Conservation (phyloP, 2,888 invertebrate genomes). For the Cistogaster globosa region DNA sequence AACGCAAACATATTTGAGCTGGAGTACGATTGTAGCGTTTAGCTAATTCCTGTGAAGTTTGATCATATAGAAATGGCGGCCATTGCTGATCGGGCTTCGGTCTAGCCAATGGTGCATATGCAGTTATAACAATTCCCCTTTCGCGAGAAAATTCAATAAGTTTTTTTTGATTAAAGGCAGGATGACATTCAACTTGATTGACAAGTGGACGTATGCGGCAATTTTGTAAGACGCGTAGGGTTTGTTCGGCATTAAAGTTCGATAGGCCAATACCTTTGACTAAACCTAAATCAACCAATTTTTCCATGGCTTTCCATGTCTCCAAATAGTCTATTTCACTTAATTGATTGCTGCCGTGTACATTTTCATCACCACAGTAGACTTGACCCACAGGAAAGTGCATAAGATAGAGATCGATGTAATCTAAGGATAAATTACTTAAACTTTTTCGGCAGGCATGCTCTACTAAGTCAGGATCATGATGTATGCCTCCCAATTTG, state of each 20-base stretch:
- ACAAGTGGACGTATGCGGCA: slow-evolving; percentile 81
- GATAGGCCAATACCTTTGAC: slow-evolving; percentile 80
- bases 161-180: slow-evolving; percentile 82
- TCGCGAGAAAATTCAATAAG: slow-evolving; percentile 87
- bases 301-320: slow-evolving; percentile 82
- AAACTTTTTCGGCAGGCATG: slow-evolving; percentile 86
- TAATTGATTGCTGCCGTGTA: slow-evolving; percentile 78
- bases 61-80: slow-evolving; percentile 82
- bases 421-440: slow-evolving; percentile 86
- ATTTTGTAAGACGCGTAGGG: slow-evolving; percentile 77
- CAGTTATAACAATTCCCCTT: slow-evolving; percentile 87
- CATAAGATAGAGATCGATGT: slow-evolving; percentile 91
- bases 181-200: slow-evolving; percentile 82
- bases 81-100: slow-evolving; percentile 85
- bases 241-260: slow-evolving; percentile 81
- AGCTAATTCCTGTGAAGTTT: slow-evolving; percentile 84
- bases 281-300: slow-evolving; percentile 79
- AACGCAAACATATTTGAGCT: slow-evolving; percentile 86
- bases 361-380: slow-evolving; percentile 83
- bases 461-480: slow-evolving; percentile 87
- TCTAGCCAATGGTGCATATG: slow-evolving; percentile 89
- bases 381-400: slow-evolving; percentile 91
- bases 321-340: slow-evolving; percentile 81
- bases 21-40: slow-evolving; percentile 86
- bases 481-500: slow-evolving; percentile 83